A percentile compares a stretch with the other conserved stretches of the same genome.
These are phyloP conservation scores for Aphelenchoides avenae DNA, from an alignment of 1,140 invertebrate genomes.

Conservation along the genomic window DNA sequence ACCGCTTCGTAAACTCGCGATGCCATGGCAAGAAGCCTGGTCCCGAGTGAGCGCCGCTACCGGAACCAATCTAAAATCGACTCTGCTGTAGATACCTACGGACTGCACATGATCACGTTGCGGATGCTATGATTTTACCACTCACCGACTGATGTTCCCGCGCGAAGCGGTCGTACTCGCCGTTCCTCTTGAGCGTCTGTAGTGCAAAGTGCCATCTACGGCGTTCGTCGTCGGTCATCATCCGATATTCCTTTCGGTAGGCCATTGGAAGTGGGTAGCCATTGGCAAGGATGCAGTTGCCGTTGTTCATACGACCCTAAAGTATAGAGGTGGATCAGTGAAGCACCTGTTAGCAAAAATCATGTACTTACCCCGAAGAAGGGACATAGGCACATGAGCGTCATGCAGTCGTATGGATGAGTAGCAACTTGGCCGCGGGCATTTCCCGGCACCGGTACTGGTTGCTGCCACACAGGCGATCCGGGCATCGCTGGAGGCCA, in stretches of 20 bases:
- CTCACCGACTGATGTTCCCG: constrained; percentile 48
- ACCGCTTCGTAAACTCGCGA: constrained; percentile 18
- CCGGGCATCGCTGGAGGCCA: constrained; percentile 43
- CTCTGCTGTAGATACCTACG: too few species aligned
- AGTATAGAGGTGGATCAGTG: constrained; percentile 9
- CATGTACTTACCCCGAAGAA: constrained; percentile 51
- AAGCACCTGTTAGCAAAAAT: too few species aligned
- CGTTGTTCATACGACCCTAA: constrained; percentile 45
- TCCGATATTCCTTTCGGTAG: constrained; percentile 60
- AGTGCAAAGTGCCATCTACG: constrained; percentile 59
- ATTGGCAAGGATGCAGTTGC: constrained; percentile 37
- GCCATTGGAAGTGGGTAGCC: constrained; percentile 47
- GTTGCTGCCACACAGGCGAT: constrained; percentile 52
- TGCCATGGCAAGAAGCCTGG: constrained; percentile 55
- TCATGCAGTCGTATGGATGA: constrained; percentile 59
- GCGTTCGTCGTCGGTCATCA: constrained; percentile 60
- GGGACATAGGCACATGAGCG: constrained; percentile 53
- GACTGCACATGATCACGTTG: too few species aligned
- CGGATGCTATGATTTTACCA: too few species aligned
- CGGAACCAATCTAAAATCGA: too few species aligned
- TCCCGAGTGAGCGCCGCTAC: constrained; percentile 50
- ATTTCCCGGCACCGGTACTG: constrained; percentile 44
- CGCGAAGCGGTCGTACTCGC: constrained; percentile 54
- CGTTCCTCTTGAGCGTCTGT: constrained; percentile 59
- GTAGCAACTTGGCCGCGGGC: constrained; percentile 50